Conservation (phyloP, 1,140 invertebrate genomes). For the Drosophila bocki region DNA sequence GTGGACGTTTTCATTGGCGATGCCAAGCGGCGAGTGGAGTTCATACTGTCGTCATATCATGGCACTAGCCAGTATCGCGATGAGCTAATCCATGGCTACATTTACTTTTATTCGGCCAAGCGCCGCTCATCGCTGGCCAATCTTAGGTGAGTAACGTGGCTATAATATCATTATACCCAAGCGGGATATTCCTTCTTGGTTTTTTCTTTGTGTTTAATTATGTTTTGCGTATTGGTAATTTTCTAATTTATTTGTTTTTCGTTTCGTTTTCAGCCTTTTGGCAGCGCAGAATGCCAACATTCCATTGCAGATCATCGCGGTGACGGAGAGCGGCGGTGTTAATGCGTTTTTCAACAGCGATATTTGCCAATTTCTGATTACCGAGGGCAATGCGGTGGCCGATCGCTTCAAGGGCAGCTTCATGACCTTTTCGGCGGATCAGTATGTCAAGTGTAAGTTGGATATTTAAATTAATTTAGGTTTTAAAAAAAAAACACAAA, state of each 20-base stretch:
- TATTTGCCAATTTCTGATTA: conserved; percentile 94
- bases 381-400: conserved; percentile 96
- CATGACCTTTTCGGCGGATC: conserved; percentile 88
- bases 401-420: conserved; percentile 96
- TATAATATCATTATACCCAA: no score
- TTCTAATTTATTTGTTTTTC: neutral
- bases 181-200: neutral
- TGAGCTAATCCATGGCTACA: conserved; percentile 97
- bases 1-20: conserved; percentile 96
- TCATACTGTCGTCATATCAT: conserved; percentile 98
- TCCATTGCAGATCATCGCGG: conserved; percentile 97
- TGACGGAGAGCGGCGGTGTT: conserved; percentile 94
- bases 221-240: neutral
- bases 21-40: conserved; percentile 95
- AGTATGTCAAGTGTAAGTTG: conserved; percentile 81
- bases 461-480: neutral
- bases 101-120: conserved; percentile 97
- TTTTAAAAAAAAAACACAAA: neutral
- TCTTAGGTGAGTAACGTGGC: conserved; percentile 89
- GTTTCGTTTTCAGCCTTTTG: conserved; percentile 91
- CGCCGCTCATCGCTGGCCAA: conserved; percentile 97
- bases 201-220: neutral
- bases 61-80: conserved; percentile 96
- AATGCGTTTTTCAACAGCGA: conserved; percentile 96
- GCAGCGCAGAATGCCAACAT: conserved; percentile 97